Percentiles rank a stretch among this genome's conserved stretches.
Conservation (phyloP, 2,113 vertebrate species). For the Neofelis nebulosa region DNA sequence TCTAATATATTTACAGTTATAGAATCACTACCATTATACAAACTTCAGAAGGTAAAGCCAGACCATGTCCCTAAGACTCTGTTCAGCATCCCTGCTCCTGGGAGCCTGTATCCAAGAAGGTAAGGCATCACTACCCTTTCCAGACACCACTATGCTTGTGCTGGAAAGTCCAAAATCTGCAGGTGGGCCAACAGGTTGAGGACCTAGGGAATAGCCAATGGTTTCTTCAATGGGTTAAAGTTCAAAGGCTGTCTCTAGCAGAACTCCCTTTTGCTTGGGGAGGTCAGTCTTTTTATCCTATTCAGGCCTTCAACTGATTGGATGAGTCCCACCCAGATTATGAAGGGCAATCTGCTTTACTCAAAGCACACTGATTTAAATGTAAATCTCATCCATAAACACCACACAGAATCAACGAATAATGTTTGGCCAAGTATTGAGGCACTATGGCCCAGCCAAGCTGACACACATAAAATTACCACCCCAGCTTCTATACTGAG, state of each 20-base stretch:
- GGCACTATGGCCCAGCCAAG: neutral
- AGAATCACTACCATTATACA: neutral
- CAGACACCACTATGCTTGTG: neutral
- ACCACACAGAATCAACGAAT: neutral
- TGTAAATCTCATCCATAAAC: neutral
- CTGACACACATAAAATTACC: neutral
- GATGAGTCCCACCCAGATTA: neutral
- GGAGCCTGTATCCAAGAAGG: neutral
- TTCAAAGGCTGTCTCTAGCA: neutral
- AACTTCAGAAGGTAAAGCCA: neutral
- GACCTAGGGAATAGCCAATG: neutral
- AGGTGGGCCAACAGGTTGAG: neutral
- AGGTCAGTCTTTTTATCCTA: neutral
- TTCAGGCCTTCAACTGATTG: neutral
- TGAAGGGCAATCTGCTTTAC: neutral
- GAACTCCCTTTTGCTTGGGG: neutral
- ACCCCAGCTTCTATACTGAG: neutral
- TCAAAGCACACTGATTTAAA: neutral
- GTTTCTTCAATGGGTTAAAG: neutral
- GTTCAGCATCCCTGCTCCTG: neutral
- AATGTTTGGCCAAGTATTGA: neutral
- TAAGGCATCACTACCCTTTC: neutral
- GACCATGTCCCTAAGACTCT: neutral
- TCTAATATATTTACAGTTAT: neutral
- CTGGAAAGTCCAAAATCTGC: neutral